Conservation (phyloP, 2,888 invertebrate species). For the Watsonalla cultraria region DNA sequence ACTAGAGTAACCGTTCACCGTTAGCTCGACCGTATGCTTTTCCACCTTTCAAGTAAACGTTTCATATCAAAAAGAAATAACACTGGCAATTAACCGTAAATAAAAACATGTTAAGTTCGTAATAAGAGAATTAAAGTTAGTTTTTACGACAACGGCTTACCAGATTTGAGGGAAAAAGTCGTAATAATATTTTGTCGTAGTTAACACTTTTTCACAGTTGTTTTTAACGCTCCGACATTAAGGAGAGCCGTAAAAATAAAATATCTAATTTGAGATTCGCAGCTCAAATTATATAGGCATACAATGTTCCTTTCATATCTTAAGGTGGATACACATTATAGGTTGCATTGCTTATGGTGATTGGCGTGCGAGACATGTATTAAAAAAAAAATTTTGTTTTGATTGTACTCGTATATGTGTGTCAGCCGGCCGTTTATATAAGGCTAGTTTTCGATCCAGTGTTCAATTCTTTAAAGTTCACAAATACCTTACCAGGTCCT, state of each 20-base stretch:
- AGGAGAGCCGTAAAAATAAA: not conserved
- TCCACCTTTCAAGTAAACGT: no score
- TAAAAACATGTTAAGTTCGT: no score
- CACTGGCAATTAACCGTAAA: no score
- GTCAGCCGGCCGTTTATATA: not conserved
- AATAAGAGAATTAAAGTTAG: not conserved
- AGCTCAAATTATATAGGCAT: slow-evolving; percentile 1
- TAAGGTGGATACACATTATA: not conserved
- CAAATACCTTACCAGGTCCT: no score
- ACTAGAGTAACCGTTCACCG: no score
- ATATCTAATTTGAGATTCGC: slow-evolving; percentile 1
- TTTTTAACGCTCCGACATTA: not conserved
- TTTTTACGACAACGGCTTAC: not conserved
- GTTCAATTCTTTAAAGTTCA: no score
- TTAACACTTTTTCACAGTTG: not conserved
- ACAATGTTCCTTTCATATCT: not conserved
- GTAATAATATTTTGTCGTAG: slow-evolving; percentile 26
- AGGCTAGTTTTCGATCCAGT: not conserved
- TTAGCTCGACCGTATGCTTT: no score
- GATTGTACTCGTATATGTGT: no score
- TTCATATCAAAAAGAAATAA: no score
- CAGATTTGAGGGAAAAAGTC: not conserved
- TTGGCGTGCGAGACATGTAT: no score
- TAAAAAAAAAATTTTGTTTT: no score
- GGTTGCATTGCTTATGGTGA: not conserved